phyloP scores from a whole-genome alignment of 1,140 invertebrate species.

The Neodiprion fabricii region DNA sequence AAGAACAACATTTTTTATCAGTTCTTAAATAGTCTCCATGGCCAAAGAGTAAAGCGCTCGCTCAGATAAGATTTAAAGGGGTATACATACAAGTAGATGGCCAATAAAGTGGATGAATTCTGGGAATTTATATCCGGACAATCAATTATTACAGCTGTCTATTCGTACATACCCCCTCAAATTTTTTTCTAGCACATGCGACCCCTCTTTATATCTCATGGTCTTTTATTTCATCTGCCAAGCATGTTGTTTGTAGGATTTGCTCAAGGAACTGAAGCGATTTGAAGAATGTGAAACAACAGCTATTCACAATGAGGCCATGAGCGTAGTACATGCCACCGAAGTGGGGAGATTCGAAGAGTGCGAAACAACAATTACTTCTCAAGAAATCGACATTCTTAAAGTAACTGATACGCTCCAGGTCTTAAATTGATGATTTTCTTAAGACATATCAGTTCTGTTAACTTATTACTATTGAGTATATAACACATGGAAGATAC shows the following conservation, averaged over 20 bases:
- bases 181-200: not conserved
- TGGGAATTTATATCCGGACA: no score
- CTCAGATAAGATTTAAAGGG: no score
- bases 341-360: not conserved
- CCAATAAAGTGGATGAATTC: no score
- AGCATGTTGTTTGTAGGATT: constrained; percentile 48
- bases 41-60: no score
- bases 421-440: not conserved
- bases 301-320: not conserved
- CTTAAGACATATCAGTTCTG: constrained; percentile 5
- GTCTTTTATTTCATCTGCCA: constrained; percentile 22
- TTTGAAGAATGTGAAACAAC: constrained; percentile 46
- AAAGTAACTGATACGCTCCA: not conserved
- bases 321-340: not conserved
- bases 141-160: constrained; percentile 3
- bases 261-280: constrained; percentile 54
- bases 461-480: not conserved
- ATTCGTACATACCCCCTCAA: constrained; percentile 2
- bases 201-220: constrained; percentile 15
- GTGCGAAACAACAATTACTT: not conserved
- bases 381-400: not conserved
- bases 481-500: not conserved
- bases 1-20: constrained; percentile 18
- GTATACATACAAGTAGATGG: no score
- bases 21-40: no score